Base-by-base conservation (phyloP, 2,113 vertebrate genomes). In the Sialia sialis region DNA sequence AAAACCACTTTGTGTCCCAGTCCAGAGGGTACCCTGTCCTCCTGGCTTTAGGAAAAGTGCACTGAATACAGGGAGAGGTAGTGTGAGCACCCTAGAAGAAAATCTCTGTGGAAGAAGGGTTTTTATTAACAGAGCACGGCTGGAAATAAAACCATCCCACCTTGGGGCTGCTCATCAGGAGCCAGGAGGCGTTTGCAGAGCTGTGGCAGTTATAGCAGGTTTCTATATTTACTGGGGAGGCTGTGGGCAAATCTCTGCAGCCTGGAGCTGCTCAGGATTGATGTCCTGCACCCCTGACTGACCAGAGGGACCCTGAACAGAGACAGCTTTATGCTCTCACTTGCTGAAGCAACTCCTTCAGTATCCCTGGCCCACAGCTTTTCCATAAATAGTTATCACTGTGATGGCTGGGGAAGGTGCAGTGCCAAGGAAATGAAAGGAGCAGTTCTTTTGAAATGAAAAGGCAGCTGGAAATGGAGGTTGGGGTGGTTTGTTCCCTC, bases 361-460 rank as follows among this genome's bases (percentile, higher is more conserved):
- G 76, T 13, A 16, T 6, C 59, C 49, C 44, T n/a, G 89, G 43
- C 74, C 81, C 84, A 64, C 43, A 66, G 59, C 27, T 58, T 69
- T 85, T 87, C 96, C 93, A 93, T 52, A 90, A 91, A 95, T 80
- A 97, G 72, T 70, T 86, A 55, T 41, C 64, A 21, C 44, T 51
- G 14, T 36, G 38, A 9, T 10, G 34, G 84, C 36, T 36, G 59
- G 63, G 90, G 79, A 87, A 88, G 39, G 64, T n/a, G 43, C 36
- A 36, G 58, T 56, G 90, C 63, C 76, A 80, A 44, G 60, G 88
- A 91, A 80, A 93, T 91, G 85, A 97, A 95, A 80, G 87, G 79
- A 91, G 68, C 76, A 46, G 51, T 75, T 96, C 93, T 95, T 91
- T 25, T 9, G 64, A 59, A 44, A 75, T 6, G 64, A 82, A 81